Percentiles rank a stretch among this genome's conserved stretches.
Conservation (phyloP, 2,888 invertebrate genomes). For the Clistopyga incitator region DNA sequence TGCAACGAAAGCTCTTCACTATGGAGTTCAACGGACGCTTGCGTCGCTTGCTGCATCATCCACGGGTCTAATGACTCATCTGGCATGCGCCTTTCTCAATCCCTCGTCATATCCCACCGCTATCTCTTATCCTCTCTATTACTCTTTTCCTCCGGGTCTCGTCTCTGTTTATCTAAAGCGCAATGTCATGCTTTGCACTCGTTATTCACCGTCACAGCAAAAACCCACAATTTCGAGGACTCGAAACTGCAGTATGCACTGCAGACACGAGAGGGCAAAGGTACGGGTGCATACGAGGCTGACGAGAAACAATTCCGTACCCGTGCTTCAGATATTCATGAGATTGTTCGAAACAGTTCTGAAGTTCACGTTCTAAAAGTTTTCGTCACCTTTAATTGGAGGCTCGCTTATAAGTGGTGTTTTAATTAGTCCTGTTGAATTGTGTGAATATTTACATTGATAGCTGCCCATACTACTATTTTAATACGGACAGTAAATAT, state of each 20-base stretch:
- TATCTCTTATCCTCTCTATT: neutral
- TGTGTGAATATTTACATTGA: no score
- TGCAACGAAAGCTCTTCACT: neutral
- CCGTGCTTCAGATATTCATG: neutral
- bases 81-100: neutral
- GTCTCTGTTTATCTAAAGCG: conserved; percentile 2
- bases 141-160: neutral
- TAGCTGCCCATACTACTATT: no score
- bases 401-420: neutral
- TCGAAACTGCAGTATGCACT: neutral
- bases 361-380: neutral
- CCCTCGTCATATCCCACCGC: neutral
- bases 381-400: neutral
- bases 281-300: conserved; percentile 1
- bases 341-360: neutral
- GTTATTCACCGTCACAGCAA: conserved; percentile 9
- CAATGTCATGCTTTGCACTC: conserved; percentile 22
- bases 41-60: conserved; percentile 38
- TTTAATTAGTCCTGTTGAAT: neutral
- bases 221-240: neutral
- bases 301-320: neutral
- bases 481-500: no score
- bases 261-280: neutral
- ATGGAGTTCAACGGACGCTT: conserved; percentile 62
- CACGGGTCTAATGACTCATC: conserved; percentile 62